Evolutionary conservation across 2,113 vertebrate genomes (phyloP).

Genomic region (Vimba vimba): DNA sequence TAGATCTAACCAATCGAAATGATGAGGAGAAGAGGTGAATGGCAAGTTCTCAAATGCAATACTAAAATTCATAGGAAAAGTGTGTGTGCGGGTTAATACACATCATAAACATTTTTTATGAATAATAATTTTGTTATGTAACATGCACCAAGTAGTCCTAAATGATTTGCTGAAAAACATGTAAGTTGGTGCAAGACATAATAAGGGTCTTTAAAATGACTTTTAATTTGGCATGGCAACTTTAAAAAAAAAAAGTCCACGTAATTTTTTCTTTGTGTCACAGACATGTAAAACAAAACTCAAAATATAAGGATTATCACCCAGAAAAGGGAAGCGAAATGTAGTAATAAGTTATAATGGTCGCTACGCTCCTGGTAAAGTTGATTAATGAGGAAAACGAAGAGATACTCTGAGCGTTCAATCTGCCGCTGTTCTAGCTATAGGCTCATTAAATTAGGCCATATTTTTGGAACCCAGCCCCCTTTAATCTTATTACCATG

Average conservation of each 20-base stretch:
- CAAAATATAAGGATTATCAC: neutral
- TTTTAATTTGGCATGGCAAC: neutral
- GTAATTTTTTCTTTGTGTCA: neutral
- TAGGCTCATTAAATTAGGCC: constrained; percentile 5
- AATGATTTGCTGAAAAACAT: neutral
- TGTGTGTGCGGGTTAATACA: neutral
- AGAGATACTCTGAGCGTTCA: neutral
- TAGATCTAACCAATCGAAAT: neutral
- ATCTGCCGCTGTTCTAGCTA: neutral
- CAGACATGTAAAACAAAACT: neutral
- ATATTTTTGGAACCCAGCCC: constrained; percentile 19
- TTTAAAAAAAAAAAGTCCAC: neutral
- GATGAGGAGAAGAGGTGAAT: neutral
- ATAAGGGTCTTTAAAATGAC: neutral
- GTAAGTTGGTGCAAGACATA: neutral
- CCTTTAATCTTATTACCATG: constrained; percentile 39
- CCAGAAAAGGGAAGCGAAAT: neutral
- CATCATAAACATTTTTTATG: neutral
- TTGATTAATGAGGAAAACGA: neutral
- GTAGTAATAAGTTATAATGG: neutral
- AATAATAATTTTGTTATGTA: constrained; percentile 13
- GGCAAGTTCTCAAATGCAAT: neutral
- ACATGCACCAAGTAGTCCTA: neutral
- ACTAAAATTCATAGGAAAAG: neutral
- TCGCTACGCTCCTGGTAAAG: neutral